A percentile compares a stretch with the other conserved stretches of the same genome.
Conservation (phyloP, 2,113 vertebrate species). For the Rhynchopsitta pachyrhyncha region DNA sequence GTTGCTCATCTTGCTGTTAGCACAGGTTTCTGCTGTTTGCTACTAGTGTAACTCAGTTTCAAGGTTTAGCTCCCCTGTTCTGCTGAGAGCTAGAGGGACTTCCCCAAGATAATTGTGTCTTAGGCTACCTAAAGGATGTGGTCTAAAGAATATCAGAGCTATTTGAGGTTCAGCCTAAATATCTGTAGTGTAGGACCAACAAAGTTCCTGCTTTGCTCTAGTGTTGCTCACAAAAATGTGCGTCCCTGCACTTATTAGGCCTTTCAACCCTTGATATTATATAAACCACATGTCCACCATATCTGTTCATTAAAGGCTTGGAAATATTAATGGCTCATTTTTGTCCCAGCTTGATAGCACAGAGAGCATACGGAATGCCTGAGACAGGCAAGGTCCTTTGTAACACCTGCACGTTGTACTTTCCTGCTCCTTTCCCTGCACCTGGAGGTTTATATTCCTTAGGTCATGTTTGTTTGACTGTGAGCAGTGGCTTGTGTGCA, state of each 20-base stretch:
- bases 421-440: not conserved
- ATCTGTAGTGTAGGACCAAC: not conserved
- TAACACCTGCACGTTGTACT: not conserved
- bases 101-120: not conserved
- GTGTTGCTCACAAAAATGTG: accelerated
- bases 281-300: not conserved
- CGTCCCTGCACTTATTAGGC: not conserved
- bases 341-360: not conserved
- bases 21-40: not conserved
- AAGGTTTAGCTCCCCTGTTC: not conserved
- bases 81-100: not conserved
- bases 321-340: not conserved
- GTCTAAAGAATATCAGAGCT: not conserved
- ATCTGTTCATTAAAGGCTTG: not conserved
- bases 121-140: not conserved
- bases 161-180: not conserved
- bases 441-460: not conserved
- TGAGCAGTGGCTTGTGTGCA: not conserved
- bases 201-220: not conserved
- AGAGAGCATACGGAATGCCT: not conserved
- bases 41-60: not conserved
- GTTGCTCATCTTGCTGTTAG: not conserved
- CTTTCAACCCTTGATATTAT: not conserved
- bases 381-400: accelerated
- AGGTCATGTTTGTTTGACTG: not conserved